Evolutionary conservation across 2,797 vertebrate species (phyloP), one percentile per base, ranked within the genome.

Genomic region (Synaphobranchus kaupii): DNA sequence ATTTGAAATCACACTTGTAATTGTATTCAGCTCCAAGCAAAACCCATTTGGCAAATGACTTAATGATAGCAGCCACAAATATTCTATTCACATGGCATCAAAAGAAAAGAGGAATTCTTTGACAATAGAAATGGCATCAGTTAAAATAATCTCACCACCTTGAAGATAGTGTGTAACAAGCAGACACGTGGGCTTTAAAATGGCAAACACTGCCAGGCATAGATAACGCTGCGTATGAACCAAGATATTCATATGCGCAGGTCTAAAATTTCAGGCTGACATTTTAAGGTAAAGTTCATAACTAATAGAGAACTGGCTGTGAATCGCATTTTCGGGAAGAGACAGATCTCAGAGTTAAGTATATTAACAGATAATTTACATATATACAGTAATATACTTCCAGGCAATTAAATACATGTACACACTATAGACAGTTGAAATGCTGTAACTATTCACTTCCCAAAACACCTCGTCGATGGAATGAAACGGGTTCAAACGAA

Each of bases 51-150:
- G 22, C 10, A 31, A 50, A 8, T 50, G 44, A n/a, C 7, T 47
- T 73, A 3, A 47, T 48, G 20, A n/a, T 47, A n/a, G 76, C 86
- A 66, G 44, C 1, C 56, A 73, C 86, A 52, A 63, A 85, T 25
- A 84, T 80, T 86, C 68, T 56, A 88, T 80, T 52, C 52, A 78
- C 52, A 31, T 22, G 47, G 22, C 5, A 47, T 48, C 39, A 84
- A 78, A 86, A 86, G 1, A 28, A 52, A 50, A 17, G 7, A 28
- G n/a, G 60, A 10, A 84, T 66, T 60, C 22, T 52, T 78, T 78
- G 73, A 86, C 66, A 12, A 73, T 76, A 28, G 48, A 25, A 63
- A 58, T 48, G 1, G n/a, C 1, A 8, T 20, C 44, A 80, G n/a
- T 80, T 13, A 80, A 80, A 80, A 25, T 6, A 48, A 48, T 80